Percentiles rank a stretch among this genome's conserved stretches.
phyloP scores from a whole-genome alignment of 2,113 vertebrate species.

The Periophthalmodon schlosseri region DNA sequence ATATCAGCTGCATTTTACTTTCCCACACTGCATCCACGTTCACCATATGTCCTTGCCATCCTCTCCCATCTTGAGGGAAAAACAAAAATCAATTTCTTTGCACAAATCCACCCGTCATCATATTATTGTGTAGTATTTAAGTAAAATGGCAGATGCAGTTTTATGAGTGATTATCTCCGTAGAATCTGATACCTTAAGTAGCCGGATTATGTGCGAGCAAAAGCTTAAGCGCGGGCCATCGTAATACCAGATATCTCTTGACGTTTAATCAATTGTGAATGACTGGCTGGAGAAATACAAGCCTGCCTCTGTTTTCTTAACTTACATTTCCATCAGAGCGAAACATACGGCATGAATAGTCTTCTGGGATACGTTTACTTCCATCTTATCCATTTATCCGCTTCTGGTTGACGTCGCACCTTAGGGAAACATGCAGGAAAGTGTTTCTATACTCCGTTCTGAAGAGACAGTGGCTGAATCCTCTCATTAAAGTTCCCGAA shows the following conservation, averaged over 20 bases:
- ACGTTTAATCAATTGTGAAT: slow-evolving; percentile 69
- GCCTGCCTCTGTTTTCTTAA: slow-evolving; percentile 30
- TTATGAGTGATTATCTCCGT: slow-evolving; percentile 68
- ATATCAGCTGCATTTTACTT: background rate
- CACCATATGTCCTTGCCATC: slow-evolving; percentile 44
- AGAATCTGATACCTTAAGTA: slow-evolving; percentile 71
- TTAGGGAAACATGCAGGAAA: slow-evolving; percentile 35
- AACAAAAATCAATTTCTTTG: slow-evolving; percentile 46
- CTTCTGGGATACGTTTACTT: slow-evolving; percentile 2
- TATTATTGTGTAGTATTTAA: slow-evolving; percentile 45
- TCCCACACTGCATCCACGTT: slow-evolving; percentile 26
- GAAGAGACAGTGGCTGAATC: slow-evolving; percentile 38
- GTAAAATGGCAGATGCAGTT: slow-evolving; percentile 63
- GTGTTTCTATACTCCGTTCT: slow-evolving; percentile 42
- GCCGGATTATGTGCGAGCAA: slow-evolving; percentile 52
- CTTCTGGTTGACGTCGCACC: slow-evolving; percentile 8
- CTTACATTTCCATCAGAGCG: slow-evolving; percentile 6
- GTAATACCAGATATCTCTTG: slow-evolving; percentile 60
- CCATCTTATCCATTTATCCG: slow-evolving; percentile 28
- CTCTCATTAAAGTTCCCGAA: slow-evolving; percentile 65
- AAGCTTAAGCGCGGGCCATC: slow-evolving; percentile 29
- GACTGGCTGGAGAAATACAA: slow-evolving; percentile 59
- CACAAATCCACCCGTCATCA: slow-evolving; percentile 47
- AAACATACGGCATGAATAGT: slow-evolving; percentile 8
- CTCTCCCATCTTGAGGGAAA: slow-evolving; percentile 18